Conservation (phyloP, 2,888 invertebrate species). For the Branchellion lobata region DNA sequence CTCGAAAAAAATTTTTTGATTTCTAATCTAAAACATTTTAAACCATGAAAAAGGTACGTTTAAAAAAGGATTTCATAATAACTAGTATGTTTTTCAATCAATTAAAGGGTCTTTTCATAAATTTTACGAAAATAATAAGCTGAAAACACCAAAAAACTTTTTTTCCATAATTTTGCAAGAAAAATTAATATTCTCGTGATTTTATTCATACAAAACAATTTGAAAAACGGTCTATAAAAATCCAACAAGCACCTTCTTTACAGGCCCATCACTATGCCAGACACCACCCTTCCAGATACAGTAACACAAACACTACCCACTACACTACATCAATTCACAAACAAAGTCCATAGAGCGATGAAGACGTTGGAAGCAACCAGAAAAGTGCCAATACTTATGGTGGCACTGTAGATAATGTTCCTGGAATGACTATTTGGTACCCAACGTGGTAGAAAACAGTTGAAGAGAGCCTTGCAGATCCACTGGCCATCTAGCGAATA, state of each 20-base stretch:
- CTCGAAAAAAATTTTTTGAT: no score
- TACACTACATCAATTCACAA: conserved; percentile 49
- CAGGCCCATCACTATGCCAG: no score
- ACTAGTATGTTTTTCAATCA: no score
- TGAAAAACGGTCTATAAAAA: neutral
- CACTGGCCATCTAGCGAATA: conserved; percentile 90
- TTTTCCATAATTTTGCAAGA: no score
- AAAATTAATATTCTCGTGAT: no score
- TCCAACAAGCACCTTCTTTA: neutral
- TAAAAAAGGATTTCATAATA: no score
- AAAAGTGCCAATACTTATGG: conserved; percentile 75
- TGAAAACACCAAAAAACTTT: no score
- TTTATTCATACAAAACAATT: neutral
- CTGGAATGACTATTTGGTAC: conserved; percentile 59
- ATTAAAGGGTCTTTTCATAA: no score
- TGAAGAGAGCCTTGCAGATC: conserved; percentile 69
- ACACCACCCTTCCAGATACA: neutral
- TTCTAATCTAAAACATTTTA: no score
- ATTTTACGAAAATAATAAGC: no score
- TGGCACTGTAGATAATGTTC: conserved; percentile 70
- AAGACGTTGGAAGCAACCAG: conserved; percentile 70
- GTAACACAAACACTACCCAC: neutral
- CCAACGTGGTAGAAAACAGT: conserved; percentile 56
- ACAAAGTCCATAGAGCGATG: conserved; percentile 64
- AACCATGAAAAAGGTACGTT: no score